Evolutionary conservation across 2,888 invertebrate species (phyloP), one percentile per base, ranked within the genome.

Genomic region (Tricholauxania praeusta): DNA sequence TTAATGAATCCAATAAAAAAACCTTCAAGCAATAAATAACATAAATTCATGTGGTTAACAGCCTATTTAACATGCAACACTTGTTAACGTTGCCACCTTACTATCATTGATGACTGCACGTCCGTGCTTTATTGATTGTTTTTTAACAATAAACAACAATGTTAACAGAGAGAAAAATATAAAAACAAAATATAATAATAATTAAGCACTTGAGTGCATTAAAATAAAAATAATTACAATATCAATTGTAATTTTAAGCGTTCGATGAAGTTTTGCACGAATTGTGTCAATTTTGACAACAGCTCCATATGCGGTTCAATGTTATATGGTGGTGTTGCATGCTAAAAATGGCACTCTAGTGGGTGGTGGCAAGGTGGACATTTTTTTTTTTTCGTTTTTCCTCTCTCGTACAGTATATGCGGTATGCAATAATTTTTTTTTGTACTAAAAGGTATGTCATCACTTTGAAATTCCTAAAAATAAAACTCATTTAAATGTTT

Each of bases 231-330:
- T 19, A 17, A 28, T 47, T 51, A 51, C 51, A 64, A 64, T 49
- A 32, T 22, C 28, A 12, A 51, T 64, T 64, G 15, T 15, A 39
- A 14, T 51, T 48, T 64, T 22, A 19, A 17, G 8, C 51, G 8
- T 65, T 52, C 39, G 39, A 15, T 52, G 52, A 57, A 66, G 66
- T 67, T 60, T 62, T 71, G 71, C 73, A 73, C 73, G 73, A 71
- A 66, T 73, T 73, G 71, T 73, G 73, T 73, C 71, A 73, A 73
- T 73, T 62, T 53, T 64, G 64, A 49, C 39, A 64, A 19, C 64
- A 64, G 15, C 28, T 32, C 60, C 60, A 62, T 47, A 62, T 62
- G 17, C 1, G 39, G 60, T 39, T 59, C 22, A 52, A 55, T 60
- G 59, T 22, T 60, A 32, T 15, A 28, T 28, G 59, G 39, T 10